phyloP scores from a whole-genome alignment of 1,140 invertebrate genomes.

The Zaprionus camerounensis region DNA sequence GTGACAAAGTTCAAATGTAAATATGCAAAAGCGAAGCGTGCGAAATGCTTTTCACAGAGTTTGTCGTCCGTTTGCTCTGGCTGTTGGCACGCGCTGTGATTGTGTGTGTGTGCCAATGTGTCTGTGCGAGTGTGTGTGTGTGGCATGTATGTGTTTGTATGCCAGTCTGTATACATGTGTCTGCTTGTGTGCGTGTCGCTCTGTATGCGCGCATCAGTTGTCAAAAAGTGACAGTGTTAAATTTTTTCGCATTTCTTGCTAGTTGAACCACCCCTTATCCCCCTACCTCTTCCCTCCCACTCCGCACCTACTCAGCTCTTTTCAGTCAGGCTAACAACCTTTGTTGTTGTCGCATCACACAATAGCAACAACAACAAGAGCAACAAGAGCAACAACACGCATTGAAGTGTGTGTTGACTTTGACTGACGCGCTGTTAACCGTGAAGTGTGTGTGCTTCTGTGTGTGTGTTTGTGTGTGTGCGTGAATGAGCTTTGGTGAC shows the following conservation, averaged over 20 bases:
- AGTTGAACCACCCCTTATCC: neutral
- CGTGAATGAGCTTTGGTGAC: conserved; percentile 3
- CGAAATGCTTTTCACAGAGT: conserved; percentile 33
- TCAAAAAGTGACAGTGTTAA: conserved; percentile 74
- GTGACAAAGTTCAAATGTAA: conserved; percentile 52
- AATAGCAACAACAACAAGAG: conserved; percentile 6
- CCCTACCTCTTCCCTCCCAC: neutral
- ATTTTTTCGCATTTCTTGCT: conserved; percentile 46
- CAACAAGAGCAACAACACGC: conserved; percentile 20
- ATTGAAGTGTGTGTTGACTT: conserved; percentile 78
- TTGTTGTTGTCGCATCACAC: conserved; percentile 31
- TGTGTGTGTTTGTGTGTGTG: conserved; percentile 34
- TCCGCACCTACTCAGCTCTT: neutral
- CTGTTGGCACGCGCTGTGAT: conserved; percentile 53
- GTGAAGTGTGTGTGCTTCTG: conserved; percentile 61
- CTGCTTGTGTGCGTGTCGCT: conserved; percentile 7
- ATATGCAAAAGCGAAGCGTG: conserved; percentile 45
- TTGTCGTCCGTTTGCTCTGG: conserved; percentile 37
- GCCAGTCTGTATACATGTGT: conserved; percentile 14
- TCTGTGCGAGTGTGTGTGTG: neutral
- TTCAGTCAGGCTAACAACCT: conserved; percentile 18
- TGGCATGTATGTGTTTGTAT: conserved; percentile 8
- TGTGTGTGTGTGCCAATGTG: conserved; percentile 7
- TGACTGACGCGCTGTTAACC: conserved; percentile 78
- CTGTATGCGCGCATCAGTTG: conserved; percentile 43